Conservation (phyloP, 2,888 invertebrate genomes). For the Eupithecia insigniata region DNA sequence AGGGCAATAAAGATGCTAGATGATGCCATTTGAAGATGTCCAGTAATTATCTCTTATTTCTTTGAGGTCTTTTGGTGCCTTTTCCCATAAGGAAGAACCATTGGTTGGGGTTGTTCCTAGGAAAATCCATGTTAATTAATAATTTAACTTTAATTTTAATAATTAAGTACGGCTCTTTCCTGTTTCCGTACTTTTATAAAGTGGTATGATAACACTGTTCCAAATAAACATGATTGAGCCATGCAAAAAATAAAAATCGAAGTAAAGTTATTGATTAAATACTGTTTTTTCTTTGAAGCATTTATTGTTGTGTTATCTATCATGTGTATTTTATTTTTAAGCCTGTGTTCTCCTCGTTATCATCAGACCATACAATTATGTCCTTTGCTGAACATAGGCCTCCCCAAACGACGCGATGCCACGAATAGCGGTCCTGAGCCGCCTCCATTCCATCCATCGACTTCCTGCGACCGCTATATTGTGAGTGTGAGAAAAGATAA, state of each 20-base stretch:
- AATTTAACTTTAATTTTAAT: not conserved
- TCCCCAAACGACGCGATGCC: too few relatives aligned
- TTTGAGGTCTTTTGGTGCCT: not conserved
- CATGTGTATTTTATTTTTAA: not conserved
- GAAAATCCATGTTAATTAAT: slow-evolving; percentile 1
- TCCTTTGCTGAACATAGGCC: too few relatives aligned
- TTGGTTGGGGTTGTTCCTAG: not conserved
- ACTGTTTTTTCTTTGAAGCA: not conserved
- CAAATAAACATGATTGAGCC: not conserved
- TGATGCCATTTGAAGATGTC: too few relatives aligned
- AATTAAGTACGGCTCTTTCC: not conserved
- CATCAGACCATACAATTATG: too few relatives aligned
- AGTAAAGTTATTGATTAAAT: not conserved
- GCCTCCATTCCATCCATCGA: too few relatives aligned
- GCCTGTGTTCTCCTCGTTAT: too few relatives aligned
- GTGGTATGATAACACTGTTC: not conserved
- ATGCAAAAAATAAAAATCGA: not conserved
- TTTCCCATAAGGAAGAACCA: not conserved
- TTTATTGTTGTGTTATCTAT: not conserved
- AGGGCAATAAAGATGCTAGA: too few relatives aligned
- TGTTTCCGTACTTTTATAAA: not conserved
- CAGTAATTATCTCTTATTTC: not conserved
- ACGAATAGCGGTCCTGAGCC: too few relatives aligned
- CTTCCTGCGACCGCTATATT: too few relatives aligned
- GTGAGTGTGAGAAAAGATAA: too few relatives aligned